Evolutionary conservation across 2,888 invertebrate genomes (phyloP), one percentile per base, ranked within the genome.

Genomic region (Hoplodrina ambigua): DNA sequence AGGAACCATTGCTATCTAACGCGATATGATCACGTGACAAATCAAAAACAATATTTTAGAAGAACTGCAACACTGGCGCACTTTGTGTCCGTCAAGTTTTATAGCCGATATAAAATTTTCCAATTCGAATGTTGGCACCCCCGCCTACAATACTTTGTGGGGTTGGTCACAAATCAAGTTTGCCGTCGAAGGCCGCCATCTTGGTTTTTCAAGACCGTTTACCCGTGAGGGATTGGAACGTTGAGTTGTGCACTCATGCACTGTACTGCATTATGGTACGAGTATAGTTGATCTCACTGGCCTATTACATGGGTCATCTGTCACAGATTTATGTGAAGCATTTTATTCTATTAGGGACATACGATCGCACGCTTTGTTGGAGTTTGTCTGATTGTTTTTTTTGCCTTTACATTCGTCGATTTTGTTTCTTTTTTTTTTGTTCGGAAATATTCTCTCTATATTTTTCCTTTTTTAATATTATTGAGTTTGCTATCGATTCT

Each of bases 111-210:
- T 88, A 88, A 90, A 87, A 90, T 87, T 89, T 89, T 89, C 88
- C 89, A 89, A 89, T 91, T 85, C 88, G 83, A 87, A 86, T 89
- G 88, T 89, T 91, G 89, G 89, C 90, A 88, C 84, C 85, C 85
- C 87, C 86, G 82, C 86, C 82, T 79, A 82, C 83, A 88, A 87
- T 88, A 88, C 87, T 88, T 85, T 87, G 88, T 87, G 83, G 81
- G 81, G 86, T 78, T 81, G 85, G 86, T 90, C 90, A 91, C 91
- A 93, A 93, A 93, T 92, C 91, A 92, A 92, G 86, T 91, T 90
- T 88, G 79, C 82, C 81, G 81, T 85, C 84, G 81, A 76, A 76
- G 76, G 81, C 87, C 75, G 90, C 90, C 91, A 90, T 92, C 89
- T 93, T 91, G 87, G 86, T 87, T 90, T 89, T 87, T 87, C 86